These are phyloP conservation scores for Pandemis cinnamomeana DNA, from an alignment of 2,888 invertebrate species.

Conservation along the genomic window DNA sequence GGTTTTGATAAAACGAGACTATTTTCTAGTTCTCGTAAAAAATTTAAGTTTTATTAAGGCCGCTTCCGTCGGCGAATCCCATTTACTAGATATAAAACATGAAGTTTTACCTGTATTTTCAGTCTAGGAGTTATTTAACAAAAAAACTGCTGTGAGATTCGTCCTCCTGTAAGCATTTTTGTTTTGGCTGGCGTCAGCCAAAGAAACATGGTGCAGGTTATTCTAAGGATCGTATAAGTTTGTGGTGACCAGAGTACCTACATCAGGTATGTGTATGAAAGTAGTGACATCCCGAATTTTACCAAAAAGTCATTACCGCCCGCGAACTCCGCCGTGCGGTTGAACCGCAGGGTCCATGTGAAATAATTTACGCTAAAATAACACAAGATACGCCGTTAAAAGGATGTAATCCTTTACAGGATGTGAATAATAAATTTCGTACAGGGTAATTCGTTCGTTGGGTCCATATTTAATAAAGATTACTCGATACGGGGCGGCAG, in stretches of 20 bases:
- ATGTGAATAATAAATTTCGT: conserved; percentile 55
- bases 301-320: neutral
- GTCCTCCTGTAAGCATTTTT: no score
- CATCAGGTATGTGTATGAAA: neutral
- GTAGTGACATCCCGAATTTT: neutral
- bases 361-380: conserved; percentile 37
- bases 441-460: conserved; percentile 40
- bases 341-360: neutral
- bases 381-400: conserved; percentile 45
- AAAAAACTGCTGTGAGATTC: no score
- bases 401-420: conserved; percentile 52
- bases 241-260: no score
- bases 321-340: neutral
- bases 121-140: no score
- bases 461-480: conserved; percentile 58
- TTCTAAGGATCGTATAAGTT: neutral
- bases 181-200: no score
- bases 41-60: no score
- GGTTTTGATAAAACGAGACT: no score
- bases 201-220: no score
- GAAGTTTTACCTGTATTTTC: no score
- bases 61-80: no score
- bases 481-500: conserved; percentile 48
- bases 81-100: no score
- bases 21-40: no score